Evolutionary conservation across 2,797 vertebrate genomes (phyloP), one percentile per base, ranked within the genome.

Genomic region (Crenuchus spilurus): DNA sequence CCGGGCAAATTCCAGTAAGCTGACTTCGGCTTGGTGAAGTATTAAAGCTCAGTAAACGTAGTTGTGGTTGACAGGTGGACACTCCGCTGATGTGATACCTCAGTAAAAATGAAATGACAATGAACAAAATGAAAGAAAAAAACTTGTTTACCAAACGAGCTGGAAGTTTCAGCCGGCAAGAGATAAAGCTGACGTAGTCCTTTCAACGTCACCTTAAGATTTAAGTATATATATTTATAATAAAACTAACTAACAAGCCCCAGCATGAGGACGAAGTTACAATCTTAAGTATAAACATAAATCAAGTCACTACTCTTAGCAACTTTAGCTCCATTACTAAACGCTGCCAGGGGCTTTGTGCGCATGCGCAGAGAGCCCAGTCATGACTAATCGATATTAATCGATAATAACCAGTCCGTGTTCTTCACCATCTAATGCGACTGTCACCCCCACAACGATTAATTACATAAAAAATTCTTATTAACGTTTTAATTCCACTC

Each of bases 161-260:
- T 63, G 37, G 22, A 70, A 76, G 48, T 70, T 64, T 46, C 51
- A 28, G 35, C 44, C 46, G 28, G 13, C 44, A 28, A 49, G 31
- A 35, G 20, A 75, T n/a, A n/a, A 76, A 76, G 57, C 70, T 76
- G 58, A 30, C 11, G 73, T 33, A 26, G 8, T 18, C 55, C 74
- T 70, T 16, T 20, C 57, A 22, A 57, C 14, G 20, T 8, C 5
- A 2, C 18, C 2, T 52, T n/a, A n/a, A 8, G 7, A 9, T 14
- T 5, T 42, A 6, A 3, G 0, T 20, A 5, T 24, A 9, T 46
- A 13, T 3, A 0, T 26, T 20, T 2, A 7, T 18, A 4, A 16
- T 16, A 41, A n/a, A 74, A 24, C 1, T 7, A 13, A 33, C 3
- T 24, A 33, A 41, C n/a, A 42, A 6, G 0, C 1, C 0, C 5